Base-by-base conservation (phyloP, 2,113 vertebrate genomes). In the Lasiurus cinereus region DNA sequence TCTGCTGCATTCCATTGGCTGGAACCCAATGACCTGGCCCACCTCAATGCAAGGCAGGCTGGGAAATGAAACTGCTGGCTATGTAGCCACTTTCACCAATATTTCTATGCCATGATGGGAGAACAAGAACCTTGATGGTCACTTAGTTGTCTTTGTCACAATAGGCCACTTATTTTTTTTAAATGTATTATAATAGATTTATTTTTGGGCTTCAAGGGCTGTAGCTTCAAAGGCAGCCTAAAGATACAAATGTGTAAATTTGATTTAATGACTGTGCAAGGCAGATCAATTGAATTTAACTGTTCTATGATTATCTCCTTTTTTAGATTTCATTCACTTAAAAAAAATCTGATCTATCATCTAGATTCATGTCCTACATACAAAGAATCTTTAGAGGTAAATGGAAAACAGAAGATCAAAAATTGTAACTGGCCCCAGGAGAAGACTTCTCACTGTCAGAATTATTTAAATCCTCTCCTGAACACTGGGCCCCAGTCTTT, bases 321-420 rank as follows among this genome's bases (percentile, higher is more conserved):
- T 93, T 93, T 89, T 36, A 79, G 79, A 73, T 70, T 73, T 87
- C 36, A 70, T 73, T 89, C 67, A 94, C 84, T 94, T 86, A 10
- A 66, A 82, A 88, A 96, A 78, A 94, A 96, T 50, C 79, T 62
- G 31, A 59, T 66, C 59, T 77, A 79, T 86, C 86, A 91, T 90
- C 79, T 73, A 96, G 87, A 87, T 54, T 96, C 84, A 94, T 95
- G 95, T 97, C 78, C 70, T 89, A 82, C n/a, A 76, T 88, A 94
- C 92, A 96, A 93, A 97, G 88, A 87, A 19, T 46, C 95, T 84
- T 97, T 92, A 88, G 88, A 96, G 87, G 92, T 56, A 82, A 59
- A 74, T 85, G 80, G 84, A 83, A 97, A 92, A 93, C 43, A 91
- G 48, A 12, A 96, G 91, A 97, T 97, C 83, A 96, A 96, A 97